phyloP scores from a whole-genome alignment of 2,113 vertebrate genomes.

The Protobothrops flavoviridis region DNA sequence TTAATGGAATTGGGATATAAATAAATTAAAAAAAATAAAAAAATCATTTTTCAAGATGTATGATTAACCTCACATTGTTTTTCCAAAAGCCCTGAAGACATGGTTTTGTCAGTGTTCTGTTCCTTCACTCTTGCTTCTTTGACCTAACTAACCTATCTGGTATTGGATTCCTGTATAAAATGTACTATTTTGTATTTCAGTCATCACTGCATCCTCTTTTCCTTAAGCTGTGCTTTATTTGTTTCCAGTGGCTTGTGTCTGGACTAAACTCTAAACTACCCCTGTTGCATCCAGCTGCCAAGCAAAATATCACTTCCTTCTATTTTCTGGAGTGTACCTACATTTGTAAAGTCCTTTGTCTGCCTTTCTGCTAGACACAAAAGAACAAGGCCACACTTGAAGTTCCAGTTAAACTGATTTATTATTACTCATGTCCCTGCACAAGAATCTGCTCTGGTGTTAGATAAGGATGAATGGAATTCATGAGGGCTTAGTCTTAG shows the following conservation, averaged over 20 bases:
- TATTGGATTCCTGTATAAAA: too few relatives aligned
- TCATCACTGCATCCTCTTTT: too few relatives aligned
- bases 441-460: neutral
- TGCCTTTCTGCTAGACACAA: neutral
- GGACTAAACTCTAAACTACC: neutral
- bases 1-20: too few relatives aligned
- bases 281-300: neutral
- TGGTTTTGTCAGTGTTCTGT: too few relatives aligned
- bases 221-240: neutral
- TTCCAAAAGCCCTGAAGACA: too few relatives aligned
- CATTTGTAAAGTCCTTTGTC: neutral
- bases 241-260: neutral
- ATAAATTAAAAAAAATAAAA: too few relatives aligned
- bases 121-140: too few relatives aligned
- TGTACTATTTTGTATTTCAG: too few relatives aligned
- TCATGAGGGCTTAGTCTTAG: neutral
- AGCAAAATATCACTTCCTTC: neutral
- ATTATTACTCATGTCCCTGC: neutral
- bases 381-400: neutral
- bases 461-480: neutral
- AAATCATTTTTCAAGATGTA: too few relatives aligned
- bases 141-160: too few relatives aligned
- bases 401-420: neutral
- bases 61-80: too few relatives aligned
- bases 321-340: neutral